phyloP scores from a whole-genome alignment of 1,140 invertebrate species.

The Wasmannia auropunctata region DNA sequence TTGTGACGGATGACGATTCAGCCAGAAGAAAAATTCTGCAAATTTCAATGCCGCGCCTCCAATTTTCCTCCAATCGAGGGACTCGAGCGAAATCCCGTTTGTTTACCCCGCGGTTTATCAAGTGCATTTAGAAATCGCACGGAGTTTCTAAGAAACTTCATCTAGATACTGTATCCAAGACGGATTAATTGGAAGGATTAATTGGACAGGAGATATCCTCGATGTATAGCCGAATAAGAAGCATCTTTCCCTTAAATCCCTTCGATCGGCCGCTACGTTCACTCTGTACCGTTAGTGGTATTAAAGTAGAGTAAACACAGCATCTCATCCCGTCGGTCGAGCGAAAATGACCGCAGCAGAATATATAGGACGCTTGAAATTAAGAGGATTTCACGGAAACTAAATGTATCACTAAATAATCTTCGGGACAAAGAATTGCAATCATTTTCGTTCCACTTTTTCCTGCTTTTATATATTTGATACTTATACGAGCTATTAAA shows the following conservation, averaged over 20 bases:
- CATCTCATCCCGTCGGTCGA: neutral
- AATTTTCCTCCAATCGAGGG: neutral
- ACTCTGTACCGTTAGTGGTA: neutral
- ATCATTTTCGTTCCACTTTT: neutral
- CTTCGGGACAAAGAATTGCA: neutral
- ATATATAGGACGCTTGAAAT: constrained; percentile 5
- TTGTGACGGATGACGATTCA: neutral
- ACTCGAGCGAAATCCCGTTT: neutral
- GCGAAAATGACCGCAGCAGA: constrained; percentile 15
- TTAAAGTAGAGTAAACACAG: constrained; percentile 22
- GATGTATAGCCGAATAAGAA: constrained; percentile 17
- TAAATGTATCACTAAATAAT: neutral
- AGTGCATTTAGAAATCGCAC: neutral
- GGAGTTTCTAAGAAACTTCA: neutral
- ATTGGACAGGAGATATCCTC: constrained; percentile 20
- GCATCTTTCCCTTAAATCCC: constrained; percentile 1
- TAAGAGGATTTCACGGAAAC: neutral
- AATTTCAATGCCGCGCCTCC: neutral
- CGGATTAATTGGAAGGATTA: constrained; percentile 18
- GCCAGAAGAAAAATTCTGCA: neutral
- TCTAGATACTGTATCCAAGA: neutral
- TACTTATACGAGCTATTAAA: neutral
- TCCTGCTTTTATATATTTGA: neutral
- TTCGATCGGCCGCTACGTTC: neutral
- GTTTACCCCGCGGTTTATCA: neutral